A percentile compares a stretch with the other conserved stretches of the same genome.
phyloP scores from a whole-genome alignment of 2,888 invertebrate genomes.

The Metallyticus violacea region DNA sequence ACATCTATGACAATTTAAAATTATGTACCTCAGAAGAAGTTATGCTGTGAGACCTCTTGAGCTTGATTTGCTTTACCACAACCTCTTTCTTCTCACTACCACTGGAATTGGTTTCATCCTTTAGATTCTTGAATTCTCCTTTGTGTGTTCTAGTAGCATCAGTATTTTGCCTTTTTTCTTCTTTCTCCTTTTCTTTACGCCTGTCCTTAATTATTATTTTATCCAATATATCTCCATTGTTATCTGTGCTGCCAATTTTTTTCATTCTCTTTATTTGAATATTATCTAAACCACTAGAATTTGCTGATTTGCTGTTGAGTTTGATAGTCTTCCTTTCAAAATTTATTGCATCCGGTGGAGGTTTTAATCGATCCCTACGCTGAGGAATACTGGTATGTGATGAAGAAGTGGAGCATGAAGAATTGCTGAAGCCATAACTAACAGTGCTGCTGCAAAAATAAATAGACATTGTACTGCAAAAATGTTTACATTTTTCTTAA shows the following conservation, averaged over 20 bases:
- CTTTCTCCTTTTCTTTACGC: conserved; percentile 1
- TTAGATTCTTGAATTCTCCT: neutral
- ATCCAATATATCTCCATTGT: neutral
- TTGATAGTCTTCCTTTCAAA: conserved; percentile 24
- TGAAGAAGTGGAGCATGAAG: neutral
- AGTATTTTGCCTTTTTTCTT: neutral
- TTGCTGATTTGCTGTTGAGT: conserved; percentile 5
- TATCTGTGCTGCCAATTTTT: neutral
- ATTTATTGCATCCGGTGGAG: conserved; percentile 27
- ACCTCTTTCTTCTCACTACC: neutral
- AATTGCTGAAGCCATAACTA: conserved; percentile 9
- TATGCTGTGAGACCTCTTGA: neutral
- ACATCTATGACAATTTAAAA: too few species aligned
- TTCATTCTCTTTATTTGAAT: conserved; percentile 11
- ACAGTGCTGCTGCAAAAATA: neutral
- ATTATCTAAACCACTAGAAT: conserved; percentile 15
- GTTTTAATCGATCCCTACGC: conserved; percentile 17
- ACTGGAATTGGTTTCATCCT: neutral
- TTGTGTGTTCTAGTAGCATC: neutral
- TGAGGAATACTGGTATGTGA: neutral
- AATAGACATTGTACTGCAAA: neutral
- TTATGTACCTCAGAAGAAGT: neutral
- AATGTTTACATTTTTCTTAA: neutral
- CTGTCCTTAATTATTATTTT: conserved; percentile 5
- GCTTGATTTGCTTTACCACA: neutral